Percentiles rank a stretch among this genome's conserved stretches.
Conservation (phyloP, 2,797 vertebrate species). For the Allobates femoralis region DNA sequence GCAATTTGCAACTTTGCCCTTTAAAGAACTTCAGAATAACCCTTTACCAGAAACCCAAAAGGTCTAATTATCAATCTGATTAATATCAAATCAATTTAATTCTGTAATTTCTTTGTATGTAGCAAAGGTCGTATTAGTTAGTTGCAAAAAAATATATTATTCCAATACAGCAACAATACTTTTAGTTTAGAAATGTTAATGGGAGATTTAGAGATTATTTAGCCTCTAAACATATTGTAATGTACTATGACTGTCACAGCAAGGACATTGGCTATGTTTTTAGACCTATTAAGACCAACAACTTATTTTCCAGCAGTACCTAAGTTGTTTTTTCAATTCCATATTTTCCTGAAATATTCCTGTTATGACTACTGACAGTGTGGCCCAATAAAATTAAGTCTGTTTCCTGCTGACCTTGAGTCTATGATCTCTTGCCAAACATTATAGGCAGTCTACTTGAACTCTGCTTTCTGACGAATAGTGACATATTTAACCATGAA, state of each 20-base stretch:
- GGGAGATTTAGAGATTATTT: neutral
- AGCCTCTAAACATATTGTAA: neutral
- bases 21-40: too few species aligned
- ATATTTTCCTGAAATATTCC: conserved; percentile 82
- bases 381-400: conserved; percentile 81
- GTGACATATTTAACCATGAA: conserved; percentile 47
- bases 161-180: neutral
- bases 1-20: too few species aligned
- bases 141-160: too few species aligned
- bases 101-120: too few species aligned
- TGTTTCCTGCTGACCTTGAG: conserved; percentile 77
- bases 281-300: conserved; percentile 36
- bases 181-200: neutral
- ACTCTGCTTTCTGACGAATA: conserved; percentile 70
- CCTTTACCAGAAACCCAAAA: too few species aligned
- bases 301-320: conserved; percentile 42
- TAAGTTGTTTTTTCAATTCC: conserved; percentile 72
- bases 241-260: conserved; percentile 36
- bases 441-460: conserved; percentile 74
- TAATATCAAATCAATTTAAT: too few species aligned
- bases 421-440: conserved; percentile 78
- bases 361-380: conserved; percentile 82
- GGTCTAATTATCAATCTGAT: too few species aligned
- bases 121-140: too few species aligned
- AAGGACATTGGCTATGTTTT: conserved; percentile 31